Evolutionary conservation across 2,888 invertebrate species (phyloP).

Genomic region (Dicranocentrus wangi): DNA sequence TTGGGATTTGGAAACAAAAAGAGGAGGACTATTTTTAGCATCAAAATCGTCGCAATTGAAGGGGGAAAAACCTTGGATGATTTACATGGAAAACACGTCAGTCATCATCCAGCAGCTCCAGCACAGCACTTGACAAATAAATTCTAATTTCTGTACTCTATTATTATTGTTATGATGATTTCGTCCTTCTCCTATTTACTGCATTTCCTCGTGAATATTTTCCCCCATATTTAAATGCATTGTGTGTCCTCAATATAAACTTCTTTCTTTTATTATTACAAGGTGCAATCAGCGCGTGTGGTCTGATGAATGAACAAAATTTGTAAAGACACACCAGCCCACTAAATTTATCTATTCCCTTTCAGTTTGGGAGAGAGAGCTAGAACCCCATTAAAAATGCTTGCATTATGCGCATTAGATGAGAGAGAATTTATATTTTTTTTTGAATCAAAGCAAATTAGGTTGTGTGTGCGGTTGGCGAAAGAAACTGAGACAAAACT

Average conservation of each 20-base stretch:
- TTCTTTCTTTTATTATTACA: too few relatives aligned
- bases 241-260: too few relatives aligned
- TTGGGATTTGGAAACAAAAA: conserved; percentile 15
- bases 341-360: conserved; percentile 54
- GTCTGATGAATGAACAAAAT: conserved; percentile 55
- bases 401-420: not conserved
- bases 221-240: too few relatives aligned
- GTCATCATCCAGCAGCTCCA: too few relatives aligned
- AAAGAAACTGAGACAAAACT: too few relatives aligned
- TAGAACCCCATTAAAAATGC: not conserved
- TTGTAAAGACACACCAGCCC: conserved; percentile 37
- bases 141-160: too few relatives aligned
- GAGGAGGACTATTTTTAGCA: not conserved
- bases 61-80: too few relatives aligned
- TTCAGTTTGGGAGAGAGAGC: conserved; percentile 29
- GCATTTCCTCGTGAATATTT: too few relatives aligned
- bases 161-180: too few relatives aligned
- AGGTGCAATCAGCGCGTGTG: not conserved
- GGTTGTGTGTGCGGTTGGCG: conserved; percentile 22
- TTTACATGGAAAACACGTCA: too few relatives aligned
- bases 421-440: not conserved
- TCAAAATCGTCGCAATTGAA: not conserved
- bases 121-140: too few relatives aligned
- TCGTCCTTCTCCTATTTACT: too few relatives aligned
- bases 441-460: conserved; percentile 49